A percentile compares a stretch with the other conserved stretches of the same genome.
These are phyloP conservation scores for Drosophila demipolita DNA, from an alignment of 2,888 invertebrate genomes.

Conservation along the genomic window DNA sequence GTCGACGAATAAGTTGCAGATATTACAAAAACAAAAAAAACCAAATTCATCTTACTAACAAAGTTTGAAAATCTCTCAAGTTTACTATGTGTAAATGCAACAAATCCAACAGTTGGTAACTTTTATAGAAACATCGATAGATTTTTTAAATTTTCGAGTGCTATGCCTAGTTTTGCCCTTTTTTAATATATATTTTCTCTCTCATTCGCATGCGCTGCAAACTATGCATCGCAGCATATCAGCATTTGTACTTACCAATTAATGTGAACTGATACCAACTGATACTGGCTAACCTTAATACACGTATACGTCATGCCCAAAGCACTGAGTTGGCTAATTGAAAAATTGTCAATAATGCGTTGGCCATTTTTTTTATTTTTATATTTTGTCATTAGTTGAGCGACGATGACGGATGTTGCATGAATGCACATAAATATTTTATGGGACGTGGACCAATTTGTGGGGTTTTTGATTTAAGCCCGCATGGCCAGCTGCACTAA, in stretches of 20 bases:
- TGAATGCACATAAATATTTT: slow-evolving; percentile 60
- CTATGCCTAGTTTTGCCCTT: neutral
- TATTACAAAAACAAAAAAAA: neutral
- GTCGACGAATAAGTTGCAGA: neutral
- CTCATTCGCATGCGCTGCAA: slow-evolving; percentile 25
- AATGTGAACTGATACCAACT: neutral
- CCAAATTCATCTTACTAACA: neutral
- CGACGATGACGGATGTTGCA: slow-evolving; percentile 34
- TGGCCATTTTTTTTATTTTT: slow-evolving; percentile 7
- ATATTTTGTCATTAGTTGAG: slow-evolving; percentile 21
- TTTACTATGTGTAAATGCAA: neutral
- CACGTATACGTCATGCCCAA: neutral
- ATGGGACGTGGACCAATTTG: slow-evolving; percentile 61
- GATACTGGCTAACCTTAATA: neutral
- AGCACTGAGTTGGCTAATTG: slow-evolving; percentile 25
- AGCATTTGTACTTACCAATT: slow-evolving; percentile 6
- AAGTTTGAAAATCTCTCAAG: neutral
- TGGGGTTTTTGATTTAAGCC: slow-evolving; percentile 44
- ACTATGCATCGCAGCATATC: slow-evolving; percentile 33
- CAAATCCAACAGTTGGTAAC: no score
- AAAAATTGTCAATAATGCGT: slow-evolving; percentile 32
- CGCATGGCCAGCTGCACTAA: slow-evolving; percentile 5
- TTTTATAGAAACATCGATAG: neutral
- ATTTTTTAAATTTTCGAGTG: neutral
- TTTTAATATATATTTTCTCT: neutral